phyloP scores from a whole-genome alignment of 2,113 vertebrate genomes.

The Cricetomys ansorgei region DNA sequence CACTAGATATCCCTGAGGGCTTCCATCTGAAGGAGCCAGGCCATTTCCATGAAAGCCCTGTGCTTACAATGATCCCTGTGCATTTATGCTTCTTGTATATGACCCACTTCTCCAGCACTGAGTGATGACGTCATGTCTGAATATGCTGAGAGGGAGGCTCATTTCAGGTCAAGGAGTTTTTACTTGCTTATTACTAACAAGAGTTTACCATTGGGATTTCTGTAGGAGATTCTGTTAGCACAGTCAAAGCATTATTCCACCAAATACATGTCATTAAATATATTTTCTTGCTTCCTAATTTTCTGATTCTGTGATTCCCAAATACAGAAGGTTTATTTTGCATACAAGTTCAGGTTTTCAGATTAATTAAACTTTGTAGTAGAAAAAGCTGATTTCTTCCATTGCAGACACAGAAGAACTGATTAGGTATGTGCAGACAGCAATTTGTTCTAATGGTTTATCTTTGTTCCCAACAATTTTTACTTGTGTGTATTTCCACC shows the following conservation, averaged over 20 bases:
- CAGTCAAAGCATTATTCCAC: conserved; percentile 15
- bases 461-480: conserved; percentile 75
- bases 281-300: conserved; percentile 55
- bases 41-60: conserved; percentile 31
- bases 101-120: conserved; percentile 42
- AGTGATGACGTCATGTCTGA: conserved; percentile 34
- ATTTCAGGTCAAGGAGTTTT: conserved; percentile 38
- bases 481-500: conserved; percentile 70
- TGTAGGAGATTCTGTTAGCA: not conserved
- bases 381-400: conserved; percentile 62
- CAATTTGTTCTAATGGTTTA: conserved; percentile 71
- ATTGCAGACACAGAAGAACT: conserved; percentile 49
- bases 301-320: conserved; percentile 18
- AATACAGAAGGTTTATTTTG: conserved; percentile 39
- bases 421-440: conserved; percentile 61
- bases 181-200: not conserved
- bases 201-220: not conserved
- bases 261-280: not conserved
- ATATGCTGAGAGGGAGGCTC: not conserved
- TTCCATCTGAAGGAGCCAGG: conserved; percentile 43
- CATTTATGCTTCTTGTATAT: conserved; percentile 46
- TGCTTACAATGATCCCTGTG: not conserved
- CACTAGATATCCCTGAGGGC: conserved; percentile 48
- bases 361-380: conserved; percentile 61
- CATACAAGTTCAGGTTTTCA: conserved; percentile 22